Base-by-base conservation (phyloP, 2,113 vertebrate species). In the Garra rufa region DNA sequence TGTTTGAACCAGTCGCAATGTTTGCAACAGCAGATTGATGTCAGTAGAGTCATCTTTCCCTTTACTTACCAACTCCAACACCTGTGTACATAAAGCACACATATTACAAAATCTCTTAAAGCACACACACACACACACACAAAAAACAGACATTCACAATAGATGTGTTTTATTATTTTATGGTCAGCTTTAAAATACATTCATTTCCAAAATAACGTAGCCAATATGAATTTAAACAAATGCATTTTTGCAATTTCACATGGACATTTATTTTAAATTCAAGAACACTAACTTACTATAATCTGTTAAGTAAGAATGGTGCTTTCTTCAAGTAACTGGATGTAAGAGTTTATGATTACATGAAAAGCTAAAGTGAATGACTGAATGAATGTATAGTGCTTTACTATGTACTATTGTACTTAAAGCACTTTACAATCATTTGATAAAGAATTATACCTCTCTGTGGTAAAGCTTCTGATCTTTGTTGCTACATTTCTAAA, bases 1-100 rank as follows among this genome's bases (percentile, higher is more conserved):
- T 70, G 92, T 95, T 93, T 97, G 99, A 87, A 99, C 96, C 76
- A 91, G 94, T 76, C 94, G 95, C 0, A 99, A 93, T 15, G 95
- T 95, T 59, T 94, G 94, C 85, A 99, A 92, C 75, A 98, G 94
- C 2, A 93, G 88, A 92, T 98, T 90, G 78, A 94, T 87, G 70
- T 99, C 96, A 6, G 96, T 93, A 70, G 90, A 90, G n/a, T 91
- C 88, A n/a, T 93, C 95, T 0, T 90, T 89, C 2, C 80, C 91
- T 63, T 91, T 91, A 83, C 91, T 95, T 89, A 99, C 85, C 87
- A 96, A 92, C 92, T 98, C 96, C 90, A 99, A 89, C 44, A 99
- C 93, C 94, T 95, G 46, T 15, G 59, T 13, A 26, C 9, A 82
- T 1, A 52, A 5, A 84, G 21, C 34, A 85, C n/a, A 69, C 24